Base-by-base conservation (phyloP, 2,797 vertebrate species). In the Alectoris magna region DNA sequence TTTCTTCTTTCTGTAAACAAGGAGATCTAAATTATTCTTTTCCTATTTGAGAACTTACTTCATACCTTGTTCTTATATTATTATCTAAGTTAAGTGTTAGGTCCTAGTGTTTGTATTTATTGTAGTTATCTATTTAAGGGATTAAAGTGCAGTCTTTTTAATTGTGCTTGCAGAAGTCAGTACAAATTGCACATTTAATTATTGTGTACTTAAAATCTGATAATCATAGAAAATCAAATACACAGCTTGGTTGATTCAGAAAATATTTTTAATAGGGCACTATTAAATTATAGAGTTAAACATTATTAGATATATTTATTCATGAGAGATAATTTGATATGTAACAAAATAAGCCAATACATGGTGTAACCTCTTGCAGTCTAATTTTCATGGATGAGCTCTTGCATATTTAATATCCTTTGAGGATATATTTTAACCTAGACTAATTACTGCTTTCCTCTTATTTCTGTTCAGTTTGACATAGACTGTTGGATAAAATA, bases 361-460 rank as follows among this genome's bases (percentile, higher is more conserved):
- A 97, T 95, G 85, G 88, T 96, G 62, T 97, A 98, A 98, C 97
- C 97, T 98, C 97, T 97, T 97, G 81, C 96, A 97, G 96, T 93
- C 96, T 97, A 97, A 98, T 98, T 98, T 98, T 97, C 97, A 97
- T 97, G 97, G 97, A 98, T 98, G 97, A 98, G 97, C 94, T 98
- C 97, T 97, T 97, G 97, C 97, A 98, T 98, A 97, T 97, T 98
- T 98, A 98, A 98, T 97, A 97, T 98, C 97, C 95, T 97, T 97
- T 74, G 97, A 98, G 97, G 96, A 97, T 97, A 97, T 97, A 97
- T 97, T 98, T 98, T 97, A 98, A 97, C 97, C 97, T 95, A 97
- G 95, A 96, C 96, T 98, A 98, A 98, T 98, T 98, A 97, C 88
- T 95, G 95, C 96, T 97, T 97, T 98, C 94, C 81, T 95, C 96